phyloP scores from a whole-genome alignment of 1,140 invertebrate genomes.

The Drosophila ohnishii region DNA sequence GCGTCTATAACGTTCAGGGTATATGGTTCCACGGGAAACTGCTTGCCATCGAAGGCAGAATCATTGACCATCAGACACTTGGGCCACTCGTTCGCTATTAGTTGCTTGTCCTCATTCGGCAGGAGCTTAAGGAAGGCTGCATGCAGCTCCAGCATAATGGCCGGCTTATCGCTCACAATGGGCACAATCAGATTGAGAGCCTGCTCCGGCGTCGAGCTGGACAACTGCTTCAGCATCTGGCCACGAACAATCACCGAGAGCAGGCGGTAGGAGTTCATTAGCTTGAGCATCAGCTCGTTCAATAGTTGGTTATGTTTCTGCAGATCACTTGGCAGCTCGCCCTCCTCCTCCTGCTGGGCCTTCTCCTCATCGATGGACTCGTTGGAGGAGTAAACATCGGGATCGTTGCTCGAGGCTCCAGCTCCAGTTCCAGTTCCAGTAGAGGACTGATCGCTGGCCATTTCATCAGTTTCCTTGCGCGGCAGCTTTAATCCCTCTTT shows the following conservation, averaged over 20 bases:
- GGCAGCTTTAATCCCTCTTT: constrained; percentile 68
- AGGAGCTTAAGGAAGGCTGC: constrained; percentile 72
- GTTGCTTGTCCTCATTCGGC: constrained; percentile 78
- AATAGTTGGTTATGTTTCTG: constrained; percentile 60
- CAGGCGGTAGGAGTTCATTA: constrained; percentile 66
- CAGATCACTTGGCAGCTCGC: constrained; percentile 28
- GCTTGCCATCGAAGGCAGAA: constrained; percentile 63
- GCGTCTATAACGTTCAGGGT: constrained; percentile 78
- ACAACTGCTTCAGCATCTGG: constrained; percentile 73
- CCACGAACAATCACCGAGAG: constrained; percentile 62
- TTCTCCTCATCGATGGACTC: constrained; percentile 67
- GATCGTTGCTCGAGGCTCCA: constrained; percentile 25
- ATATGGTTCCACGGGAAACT: constrained; percentile 76
- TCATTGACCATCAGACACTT: constrained; percentile 73
- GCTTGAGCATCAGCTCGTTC: constrained; percentile 65
- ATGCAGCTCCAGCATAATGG: constrained; percentile 73
- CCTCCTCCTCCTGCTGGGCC: constrained; percentile 45
- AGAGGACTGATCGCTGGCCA: constrained; percentile 18
- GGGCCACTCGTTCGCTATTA: constrained; percentile 78
- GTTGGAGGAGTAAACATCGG: constrained; percentile 69
- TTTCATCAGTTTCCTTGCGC: constrained; percentile 58
- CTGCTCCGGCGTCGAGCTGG: constrained; percentile 62
- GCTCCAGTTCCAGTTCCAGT: neutral
- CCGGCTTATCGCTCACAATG: constrained; percentile 76
- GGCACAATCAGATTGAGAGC: constrained; percentile 73